A percentile compares a stretch with the other conserved stretches of the same genome.
Evolutionary conservation across 2,113 vertebrate genomes (phyloP).

Genomic region (Trochalopteron elliotii): DNA sequence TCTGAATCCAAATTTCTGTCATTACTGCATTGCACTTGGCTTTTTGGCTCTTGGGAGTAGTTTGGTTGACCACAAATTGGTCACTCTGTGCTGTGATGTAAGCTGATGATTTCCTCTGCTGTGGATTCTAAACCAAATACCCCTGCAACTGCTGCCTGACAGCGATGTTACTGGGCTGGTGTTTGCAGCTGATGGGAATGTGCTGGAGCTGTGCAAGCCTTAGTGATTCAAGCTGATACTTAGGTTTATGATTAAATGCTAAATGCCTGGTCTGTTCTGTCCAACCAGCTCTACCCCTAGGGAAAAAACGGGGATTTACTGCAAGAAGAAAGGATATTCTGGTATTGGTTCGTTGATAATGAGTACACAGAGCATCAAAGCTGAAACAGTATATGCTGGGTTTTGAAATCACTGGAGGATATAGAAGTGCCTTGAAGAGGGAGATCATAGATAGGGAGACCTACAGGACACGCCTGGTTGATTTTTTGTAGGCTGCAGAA

Average conservation of each 20-base stretch:
- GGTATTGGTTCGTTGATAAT: not conserved
- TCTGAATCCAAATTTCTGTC: not conserved
- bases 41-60: not conserved
- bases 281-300: not conserved
- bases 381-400: not conserved
- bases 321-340: slow-evolving; percentile 10
- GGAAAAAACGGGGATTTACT: not conserved
- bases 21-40: not conserved
- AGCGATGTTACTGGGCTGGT: not conserved
- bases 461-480: not conserved
- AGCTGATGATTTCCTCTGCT: not conserved
- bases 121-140: not conserved
- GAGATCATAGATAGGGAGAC: not conserved
- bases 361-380: slow-evolving; percentile 5
- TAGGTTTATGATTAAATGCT: slow-evolving; percentile 15
- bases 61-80: slow-evolving; percentile 42
- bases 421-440: not conserved
- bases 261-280: slow-evolving; percentile 25
- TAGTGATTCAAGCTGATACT: slow-evolving; percentile 35
- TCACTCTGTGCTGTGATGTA: slow-evolving; percentile 6
- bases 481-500: not conserved
- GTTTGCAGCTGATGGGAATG: not conserved
- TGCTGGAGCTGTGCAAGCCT: not conserved
- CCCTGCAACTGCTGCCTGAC: not conserved
- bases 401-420: slow-evolving; percentile 34